A percentile compares a stretch with the other conserved stretches of the same genome.
Conservation (phyloP, 1,140 invertebrate genomes). For the Cyclargus thomasi region DNA sequence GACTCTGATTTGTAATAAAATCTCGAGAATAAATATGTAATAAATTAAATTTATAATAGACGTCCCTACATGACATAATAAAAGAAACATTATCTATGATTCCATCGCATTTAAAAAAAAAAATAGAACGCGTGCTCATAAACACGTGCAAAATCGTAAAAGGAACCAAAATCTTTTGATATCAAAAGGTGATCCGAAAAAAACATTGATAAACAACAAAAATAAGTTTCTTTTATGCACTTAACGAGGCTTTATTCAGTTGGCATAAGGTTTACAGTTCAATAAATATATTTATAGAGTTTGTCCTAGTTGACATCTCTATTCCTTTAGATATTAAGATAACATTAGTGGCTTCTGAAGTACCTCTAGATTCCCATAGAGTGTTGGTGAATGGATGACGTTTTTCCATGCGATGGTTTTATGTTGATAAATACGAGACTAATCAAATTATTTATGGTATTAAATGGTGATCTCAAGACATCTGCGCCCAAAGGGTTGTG, state of each 20-base stretch:
- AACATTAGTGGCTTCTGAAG: conserved; percentile 73
- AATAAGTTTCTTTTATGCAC: conserved; percentile 25
- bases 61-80: not conserved
- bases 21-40: not conserved
- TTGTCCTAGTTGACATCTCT: conserved; percentile 50
- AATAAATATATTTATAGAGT: conserved; percentile 8
- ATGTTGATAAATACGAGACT: conserved; percentile 71
- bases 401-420: conserved; percentile 62
- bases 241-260: conserved; percentile 10
- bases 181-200: conserved; percentile 46
- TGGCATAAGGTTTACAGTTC: conserved; percentile 29
- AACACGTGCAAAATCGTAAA: conserved; percentile 51
- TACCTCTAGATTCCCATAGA: conserved; percentile 42
- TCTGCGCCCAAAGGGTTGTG: conserved; percentile 39
- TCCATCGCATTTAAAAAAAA: conserved; percentile 3
- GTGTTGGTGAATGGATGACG: conserved; percentile 58
- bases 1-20: not conserved
- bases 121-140: conserved; percentile 58
- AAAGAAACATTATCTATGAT: not conserved
- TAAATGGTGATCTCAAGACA: conserved; percentile 66
- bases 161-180: conserved; percentile 46
- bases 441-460: conserved; percentile 74
- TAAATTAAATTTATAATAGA: not conserved
- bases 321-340: conserved; percentile 64
- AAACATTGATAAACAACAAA: conserved; percentile 53